Base-by-base conservation (phyloP, 2,113 vertebrate species). In the Lonchura striata region DNA sequence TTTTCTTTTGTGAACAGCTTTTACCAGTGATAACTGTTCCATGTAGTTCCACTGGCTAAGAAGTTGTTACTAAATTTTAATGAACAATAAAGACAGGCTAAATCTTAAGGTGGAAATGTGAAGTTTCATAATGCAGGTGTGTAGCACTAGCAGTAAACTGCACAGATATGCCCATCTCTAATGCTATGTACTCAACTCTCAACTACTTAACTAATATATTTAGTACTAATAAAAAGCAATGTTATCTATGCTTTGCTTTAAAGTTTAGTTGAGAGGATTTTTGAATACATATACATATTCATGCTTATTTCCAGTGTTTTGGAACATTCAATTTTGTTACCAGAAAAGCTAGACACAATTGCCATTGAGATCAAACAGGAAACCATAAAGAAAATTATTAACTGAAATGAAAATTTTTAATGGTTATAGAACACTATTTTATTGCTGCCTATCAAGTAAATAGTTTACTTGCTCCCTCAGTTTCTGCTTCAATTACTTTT, bases 361-460 rank as follows among this genome's bases (percentile, higher is more conserved):
- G 8, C 0, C 4, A 47, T 9, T 1, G 12, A 33, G 35, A 74
- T 2, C 8, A 60, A 37, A 77, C 2, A 64, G 11, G 3, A 15
- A 77, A 44, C 5, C 3, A 39, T 30, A 44, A 75, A 28, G 11
- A 75, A 66, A 66, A 52, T 10, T 35, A 23, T 44, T 44, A 56
- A 27, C 4, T 6, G 14, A 68, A 81, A 49, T 25, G 5, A n/a
- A 90, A 35, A 1, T 35, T 71, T 49, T 68, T 7, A 50, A 56
- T 56, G 2, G 4, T 37, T 60, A 31, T 31, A 69, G 8, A 57
- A 4, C 2, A 53, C 37, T 41, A 15, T 56, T 69, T 85, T 77
- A n/a, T 65, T 63, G 7, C 22, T 53, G 8, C 1, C 2, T 56
- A 27, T 50, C 44, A 54, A 35, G 7, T 17, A 49, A 64, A 42